Evolutionary conservation across 2,113 vertebrate species (phyloP), one percentile per base, ranked within the genome.

Genomic region (Toxostoma redivivum): DNA sequence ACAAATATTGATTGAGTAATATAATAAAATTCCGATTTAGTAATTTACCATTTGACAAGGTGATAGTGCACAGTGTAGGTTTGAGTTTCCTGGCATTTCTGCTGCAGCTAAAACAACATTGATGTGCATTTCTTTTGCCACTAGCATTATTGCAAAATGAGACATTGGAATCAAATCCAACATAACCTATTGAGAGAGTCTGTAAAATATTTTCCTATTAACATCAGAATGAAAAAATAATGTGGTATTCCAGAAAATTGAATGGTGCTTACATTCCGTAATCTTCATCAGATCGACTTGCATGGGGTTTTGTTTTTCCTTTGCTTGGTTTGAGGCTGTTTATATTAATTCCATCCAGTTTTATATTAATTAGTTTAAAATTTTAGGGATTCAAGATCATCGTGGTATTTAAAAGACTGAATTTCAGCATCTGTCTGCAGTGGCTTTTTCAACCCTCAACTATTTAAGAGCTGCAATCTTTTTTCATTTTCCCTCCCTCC

Each of bases 91-190:
- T 96, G 96, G 95, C 84, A 96, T 96, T 97, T 90, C 66, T 84
- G 20, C 87, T 96, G 96, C 97, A 98, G 97, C 95, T 97, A 96
- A 98, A 98, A 96, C 57, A 98, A 96, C 90, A 94, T 58, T 4
- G 96, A 97, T 95, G 93, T 92, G 92, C 91, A 93, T 97, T 97
- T 97, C 78, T 97, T 96, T 97, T 95, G 92, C 97, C 88, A 86
- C 96, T 95, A 97, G 93, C 90, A 97, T 96, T 97, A 96, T 94
- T 97, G 96, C 94, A 94, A 95, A 96, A 92, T 86, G 80, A 97
- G 93, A 90, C 86, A 92, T 80, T 96, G 97, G 91, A 94, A 96
- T 96, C 77, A 65, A 93, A 89, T 97, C 95, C 90, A 97, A 87
- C 95, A 85, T 94, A 97, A 93, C 90, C 82, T 95, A 92, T 57